Base-by-base conservation (phyloP, 2,797 vertebrate species). In the Myotis planiceps region DNA sequence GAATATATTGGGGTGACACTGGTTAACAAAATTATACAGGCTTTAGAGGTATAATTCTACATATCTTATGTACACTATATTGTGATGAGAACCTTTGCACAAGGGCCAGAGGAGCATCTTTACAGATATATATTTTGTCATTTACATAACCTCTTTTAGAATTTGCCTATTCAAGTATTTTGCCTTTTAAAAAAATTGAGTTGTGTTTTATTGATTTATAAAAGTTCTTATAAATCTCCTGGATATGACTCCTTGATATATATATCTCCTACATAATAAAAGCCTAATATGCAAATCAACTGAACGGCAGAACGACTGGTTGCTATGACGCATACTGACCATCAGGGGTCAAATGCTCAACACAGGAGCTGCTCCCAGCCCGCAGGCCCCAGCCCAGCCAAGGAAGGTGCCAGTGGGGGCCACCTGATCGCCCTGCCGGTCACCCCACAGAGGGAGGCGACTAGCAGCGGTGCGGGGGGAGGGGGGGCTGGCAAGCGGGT, bases 141-240 rank as follows among this genome's bases (percentile, higher is more conserved):
- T 80, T 74, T 79, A 42, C 5, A 15, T 63, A 32, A 37, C 9
- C 4, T 75, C 9, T 75, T 79, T 68, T 80, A 34, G 60, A 85
- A 89, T 63, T 34, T 91, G 53, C 9, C 21, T 68, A 1, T 87
- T 83, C 15, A 87, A 53, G 23, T 90, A n/a, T 87, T 86, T 82
- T 89, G 14, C 51, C 39, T 55, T 83, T 72, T 79, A 29, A 65
- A 42, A 49, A 49, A 34, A 65, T 27, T 75, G 25, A 65, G 13
- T 76, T 51, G 6, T 68, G 2, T 53, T 10, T 82, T 80, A 60
- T 0, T 76, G 51, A 90, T 65, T 69, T 94, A 6, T 74, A 76
- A 21, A 34, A 19, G 5, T 68, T 53, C 21, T 91, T 88, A 42
- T 71, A 13, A 69, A 34, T 63, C 87, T 84, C 42, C n/a, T 88